Evolutionary conservation across 2,113 vertebrate genomes (phyloP).

Genomic region (Melanostigma gelatinosum): DNA sequence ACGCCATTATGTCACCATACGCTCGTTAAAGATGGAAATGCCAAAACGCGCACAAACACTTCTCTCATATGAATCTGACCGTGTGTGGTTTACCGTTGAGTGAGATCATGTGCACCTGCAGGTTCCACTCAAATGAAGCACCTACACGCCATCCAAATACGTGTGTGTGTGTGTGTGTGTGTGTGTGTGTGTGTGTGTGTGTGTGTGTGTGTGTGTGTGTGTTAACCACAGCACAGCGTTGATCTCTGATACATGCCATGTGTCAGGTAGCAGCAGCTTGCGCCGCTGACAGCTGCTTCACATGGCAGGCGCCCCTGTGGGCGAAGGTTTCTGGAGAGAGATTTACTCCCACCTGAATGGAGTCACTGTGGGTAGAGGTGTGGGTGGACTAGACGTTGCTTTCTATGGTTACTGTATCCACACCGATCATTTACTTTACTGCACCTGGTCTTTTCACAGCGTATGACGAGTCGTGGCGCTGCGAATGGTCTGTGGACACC

Average conservation of each 20-base stretch:
- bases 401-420: slow-evolving; percentile 40
- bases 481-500: slow-evolving; percentile 37
- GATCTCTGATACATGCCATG: background rate
- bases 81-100: background rate
- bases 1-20: background rate
- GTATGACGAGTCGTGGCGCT: slow-evolving; percentile 18
- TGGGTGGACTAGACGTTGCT: slow-evolving; percentile 28
- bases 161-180: background rate
- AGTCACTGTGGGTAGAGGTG: slow-evolving; percentile 48
- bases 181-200: background rate
- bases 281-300: slow-evolving; percentile 37
- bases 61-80: background rate
- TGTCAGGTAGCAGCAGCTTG: slow-evolving; percentile 16
- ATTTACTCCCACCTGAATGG: slow-evolving; percentile 67
- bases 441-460: slow-evolving; percentile 32
- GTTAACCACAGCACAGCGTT: background rate
- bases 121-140: background rate
- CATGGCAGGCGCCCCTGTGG: slow-evolving; percentile 7
- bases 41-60: background rate
- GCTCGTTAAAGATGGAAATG: background rate
- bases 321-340: background rate
- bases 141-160: background rate
- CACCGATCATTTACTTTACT: slow-evolving; percentile 34
- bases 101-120: slow-evolving; percentile 19
- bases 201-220: background rate